phyloP scores from a whole-genome alignment of 2,797 vertebrate genomes.

The Allobates femoralis region DNA sequence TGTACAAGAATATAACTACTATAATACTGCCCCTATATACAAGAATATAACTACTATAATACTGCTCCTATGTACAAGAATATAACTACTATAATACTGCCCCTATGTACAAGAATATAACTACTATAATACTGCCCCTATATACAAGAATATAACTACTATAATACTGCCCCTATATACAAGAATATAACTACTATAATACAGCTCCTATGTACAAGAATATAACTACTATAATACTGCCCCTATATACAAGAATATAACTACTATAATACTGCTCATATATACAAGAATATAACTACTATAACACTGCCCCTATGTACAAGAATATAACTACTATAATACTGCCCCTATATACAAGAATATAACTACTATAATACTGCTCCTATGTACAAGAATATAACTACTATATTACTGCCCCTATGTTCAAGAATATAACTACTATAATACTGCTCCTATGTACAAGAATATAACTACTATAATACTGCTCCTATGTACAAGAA shows the following conservation, averaged over 20 bases:
- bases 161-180: background rate
- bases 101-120: background rate
- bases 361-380: constrained; percentile 24
- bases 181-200: constrained; percentile 18
- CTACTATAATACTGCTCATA: background rate
- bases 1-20: constrained; percentile 6
- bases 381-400: constrained; percentile 12
- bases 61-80: background rate
- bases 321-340: constrained; percentile 10
- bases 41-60: constrained; percentile 13
- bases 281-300: constrained; percentile 2
- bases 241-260: no score
- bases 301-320: background rate
- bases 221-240: constrained; percentile 16
- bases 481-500: background rate
- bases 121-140: background rate
- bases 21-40: constrained; percentile 5
- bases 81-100: constrained; percentile 9
- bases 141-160: background rate
- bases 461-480: constrained; percentile 11
- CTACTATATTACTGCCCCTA: constrained; percentile 6
- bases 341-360: background rate
- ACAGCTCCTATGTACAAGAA: background rate
- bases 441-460: constrained; percentile 4
- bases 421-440: constrained; percentile 14